Evolutionary conservation across 2,113 vertebrate species (phyloP).

Genomic region (Odocoileus hemionus): DNA sequence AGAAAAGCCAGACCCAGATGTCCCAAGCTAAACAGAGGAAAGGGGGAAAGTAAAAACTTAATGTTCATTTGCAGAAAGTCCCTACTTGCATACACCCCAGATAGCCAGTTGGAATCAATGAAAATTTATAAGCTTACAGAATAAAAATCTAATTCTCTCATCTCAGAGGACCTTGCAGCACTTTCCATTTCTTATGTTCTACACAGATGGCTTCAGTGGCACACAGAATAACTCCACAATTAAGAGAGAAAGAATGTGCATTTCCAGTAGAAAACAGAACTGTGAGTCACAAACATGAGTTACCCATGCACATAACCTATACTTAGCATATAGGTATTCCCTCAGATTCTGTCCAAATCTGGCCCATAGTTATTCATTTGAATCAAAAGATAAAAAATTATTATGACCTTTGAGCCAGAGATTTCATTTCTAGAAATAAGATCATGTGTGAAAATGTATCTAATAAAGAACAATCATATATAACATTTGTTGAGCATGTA

Average conservation of each 20-base stretch:
- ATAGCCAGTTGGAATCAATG: slow-evolving; percentile 38
- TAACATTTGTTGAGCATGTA: background rate
- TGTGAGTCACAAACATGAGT: background rate
- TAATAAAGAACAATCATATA: background rate
- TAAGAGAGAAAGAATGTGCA: slow-evolving; percentile 18
- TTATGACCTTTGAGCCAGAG: background rate
- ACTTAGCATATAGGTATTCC: background rate
- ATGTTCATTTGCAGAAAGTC: slow-evolving; percentile 16
- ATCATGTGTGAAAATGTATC: background rate
- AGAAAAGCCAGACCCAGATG: slow-evolving; percentile 67
- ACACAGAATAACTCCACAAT: slow-evolving; percentile 18
- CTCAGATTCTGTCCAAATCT: background rate
- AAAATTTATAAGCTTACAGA: slow-evolving; percentile 43
- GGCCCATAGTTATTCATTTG: background rate
- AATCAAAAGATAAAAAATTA: background rate
- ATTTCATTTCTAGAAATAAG: slow-evolving; percentile 10
- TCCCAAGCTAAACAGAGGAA: slow-evolving; percentile 43
- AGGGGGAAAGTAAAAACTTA: slow-evolving; percentile 55
- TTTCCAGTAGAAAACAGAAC: slow-evolving; percentile 14
- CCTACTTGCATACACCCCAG: background rate
- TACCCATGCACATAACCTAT: background rate
- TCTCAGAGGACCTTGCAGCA: background rate
- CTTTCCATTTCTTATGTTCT: slow-evolving; percentile 7
- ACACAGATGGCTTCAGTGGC: background rate
- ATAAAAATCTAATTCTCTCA: slow-evolving; percentile 35